phyloP scores from a whole-genome alignment of 2,888 invertebrate species.

The Thereva nobilitata region DNA sequence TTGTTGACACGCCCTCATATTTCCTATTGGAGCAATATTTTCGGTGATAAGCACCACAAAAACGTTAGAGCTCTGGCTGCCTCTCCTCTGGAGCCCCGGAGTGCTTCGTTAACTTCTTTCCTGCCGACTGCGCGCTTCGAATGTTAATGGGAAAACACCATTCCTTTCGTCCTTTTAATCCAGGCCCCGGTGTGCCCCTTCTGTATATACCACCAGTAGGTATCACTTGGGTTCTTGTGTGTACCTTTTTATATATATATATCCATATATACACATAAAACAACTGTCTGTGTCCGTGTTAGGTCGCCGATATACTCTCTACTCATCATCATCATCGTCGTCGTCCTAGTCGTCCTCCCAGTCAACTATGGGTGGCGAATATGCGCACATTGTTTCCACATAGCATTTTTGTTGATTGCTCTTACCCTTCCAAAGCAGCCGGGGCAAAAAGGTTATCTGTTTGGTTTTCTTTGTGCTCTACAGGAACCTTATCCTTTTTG shows the following conservation, averaged over 20 bases:
- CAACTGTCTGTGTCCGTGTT: no score
- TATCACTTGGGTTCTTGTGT: no score
- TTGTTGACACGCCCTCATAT: constrained; percentile 42
- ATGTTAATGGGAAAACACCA: constrained; percentile 28
- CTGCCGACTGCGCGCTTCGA: constrained; percentile 27
- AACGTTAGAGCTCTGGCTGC: constrained; percentile 9
- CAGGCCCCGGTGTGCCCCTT: no score
- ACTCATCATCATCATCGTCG: no score
- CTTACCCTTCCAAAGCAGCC: constrained; percentile 11
- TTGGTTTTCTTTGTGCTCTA: constrained; percentile 38
- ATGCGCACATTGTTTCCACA: constrained; percentile 38
- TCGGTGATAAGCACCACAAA: constrained; percentile 24
- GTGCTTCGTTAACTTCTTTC: constrained; percentile 7
- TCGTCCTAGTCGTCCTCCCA: no score
- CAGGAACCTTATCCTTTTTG: constrained; percentile 28
- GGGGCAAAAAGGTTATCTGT: constrained; percentile 39
- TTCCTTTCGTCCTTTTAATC: background rate
- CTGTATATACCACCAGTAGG: no score
- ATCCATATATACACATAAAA: no score
- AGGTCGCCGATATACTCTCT: no score
- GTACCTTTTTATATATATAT: no score
- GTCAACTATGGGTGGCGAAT: constrained; percentile 25
- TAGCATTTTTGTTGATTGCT: constrained; percentile 18
- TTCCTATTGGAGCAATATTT: constrained; percentile 38
- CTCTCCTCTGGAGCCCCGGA: constrained; percentile 30